phyloP scores from a whole-genome alignment of 2,113 vertebrate species.

The Ptychochromis oligacanthus region DNA sequence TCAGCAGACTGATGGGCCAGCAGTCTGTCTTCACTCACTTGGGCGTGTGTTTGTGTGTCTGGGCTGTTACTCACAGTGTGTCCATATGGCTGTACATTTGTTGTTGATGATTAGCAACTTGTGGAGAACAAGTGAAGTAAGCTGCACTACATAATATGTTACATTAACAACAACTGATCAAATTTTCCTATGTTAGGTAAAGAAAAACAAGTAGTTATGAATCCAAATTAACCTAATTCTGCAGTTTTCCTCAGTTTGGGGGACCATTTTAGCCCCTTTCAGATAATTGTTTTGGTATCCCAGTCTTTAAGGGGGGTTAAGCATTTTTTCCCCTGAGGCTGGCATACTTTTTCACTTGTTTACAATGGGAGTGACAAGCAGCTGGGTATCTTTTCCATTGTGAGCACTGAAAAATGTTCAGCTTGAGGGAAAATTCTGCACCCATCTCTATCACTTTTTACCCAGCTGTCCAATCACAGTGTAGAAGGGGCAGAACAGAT shows the following conservation, averaged over 20 bases:
- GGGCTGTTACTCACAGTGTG: not conserved
- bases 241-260: not conserved
- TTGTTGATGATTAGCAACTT: not conserved
- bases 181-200: not conserved
- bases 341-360: not conserved
- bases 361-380: not conserved
- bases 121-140: not conserved
- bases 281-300: not conserved
- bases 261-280: not conserved
- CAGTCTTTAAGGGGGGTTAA: not conserved
- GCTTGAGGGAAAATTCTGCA: not conserved
- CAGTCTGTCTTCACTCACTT: slow-evolving; percentile 4
- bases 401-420: not conserved
- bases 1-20: slow-evolving; percentile 25
- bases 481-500: not conserved
- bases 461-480: not conserved
- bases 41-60: not conserved
- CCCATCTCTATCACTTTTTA: not conserved
- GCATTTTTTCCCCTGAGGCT: too few relatives aligned
- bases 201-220: not conserved
- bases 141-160: not conserved
- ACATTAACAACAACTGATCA: not conserved
- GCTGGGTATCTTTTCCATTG: not conserved
- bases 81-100: not conserved
- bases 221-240: not conserved